Conservation (phyloP, 2,113 vertebrate species). For the Malurus alboscapulatus region DNA sequence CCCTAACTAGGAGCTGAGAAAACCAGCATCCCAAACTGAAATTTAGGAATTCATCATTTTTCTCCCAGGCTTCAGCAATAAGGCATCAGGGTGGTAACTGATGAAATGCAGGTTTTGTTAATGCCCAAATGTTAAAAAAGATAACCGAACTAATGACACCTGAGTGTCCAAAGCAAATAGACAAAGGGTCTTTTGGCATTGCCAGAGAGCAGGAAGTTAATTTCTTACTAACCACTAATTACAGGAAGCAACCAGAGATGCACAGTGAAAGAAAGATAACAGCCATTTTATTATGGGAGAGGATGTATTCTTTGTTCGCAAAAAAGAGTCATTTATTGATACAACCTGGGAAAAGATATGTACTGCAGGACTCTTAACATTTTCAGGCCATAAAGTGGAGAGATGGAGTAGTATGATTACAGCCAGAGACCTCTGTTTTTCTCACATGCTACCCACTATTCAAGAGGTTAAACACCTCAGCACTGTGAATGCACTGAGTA, state of each 20-base stretch:
- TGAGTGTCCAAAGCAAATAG: background rate
- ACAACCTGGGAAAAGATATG: background rate
- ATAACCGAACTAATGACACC: background rate
- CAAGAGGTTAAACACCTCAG: background rate
- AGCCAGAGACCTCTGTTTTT: background rate
- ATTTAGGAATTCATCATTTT: background rate
- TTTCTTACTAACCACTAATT: background rate
- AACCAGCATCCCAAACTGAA: background rate
- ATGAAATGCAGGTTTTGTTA: background rate
- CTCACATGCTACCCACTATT: background rate
- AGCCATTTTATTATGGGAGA: background rate
- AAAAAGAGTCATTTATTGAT: background rate
- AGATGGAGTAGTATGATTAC: background rate
- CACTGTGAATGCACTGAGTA: background rate
- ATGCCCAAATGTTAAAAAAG: background rate
- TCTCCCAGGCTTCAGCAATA: background rate
- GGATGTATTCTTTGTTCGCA: background rate
- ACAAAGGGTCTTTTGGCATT: background rate
- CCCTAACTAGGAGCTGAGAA: background rate
- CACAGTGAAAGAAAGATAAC: background rate
- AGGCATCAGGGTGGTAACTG: background rate
- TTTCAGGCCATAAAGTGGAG: background rate
- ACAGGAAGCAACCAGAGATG: background rate
- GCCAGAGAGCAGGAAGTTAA: background rate
- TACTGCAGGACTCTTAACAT: background rate